Evolutionary conservation across 2,797 vertebrate genomes (phyloP).

Genomic region (Paguma larvata): DNA sequence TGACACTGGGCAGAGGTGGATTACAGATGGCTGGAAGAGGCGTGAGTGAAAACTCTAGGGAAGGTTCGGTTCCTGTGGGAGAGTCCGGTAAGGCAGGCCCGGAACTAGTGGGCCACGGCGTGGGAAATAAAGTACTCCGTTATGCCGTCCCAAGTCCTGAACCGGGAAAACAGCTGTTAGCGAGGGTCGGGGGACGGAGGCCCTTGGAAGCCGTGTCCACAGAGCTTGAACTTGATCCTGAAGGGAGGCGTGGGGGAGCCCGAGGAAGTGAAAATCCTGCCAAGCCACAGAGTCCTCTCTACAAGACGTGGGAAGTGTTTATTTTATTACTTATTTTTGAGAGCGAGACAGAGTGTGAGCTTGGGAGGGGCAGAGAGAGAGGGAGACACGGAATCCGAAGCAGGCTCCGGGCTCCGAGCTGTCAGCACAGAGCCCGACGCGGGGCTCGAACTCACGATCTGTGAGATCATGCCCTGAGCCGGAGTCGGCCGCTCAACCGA

Average conservation of each 20-base stretch:
- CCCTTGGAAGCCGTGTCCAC: neutral
- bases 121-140: neutral
- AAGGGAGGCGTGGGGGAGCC: neutral
- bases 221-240: constrained; percentile 23
- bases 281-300: neutral
- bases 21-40: neutral
- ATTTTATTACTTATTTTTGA: too few species aligned
- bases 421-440: too few species aligned
- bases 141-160: neutral
- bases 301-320: neutral
- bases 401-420: too few species aligned
- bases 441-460: too few species aligned
- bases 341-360: too few species aligned
- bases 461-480: too few species aligned
- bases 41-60: neutral
- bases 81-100: neutral
- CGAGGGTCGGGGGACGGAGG: neutral
- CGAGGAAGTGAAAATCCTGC: constrained; percentile 44
- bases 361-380: too few species aligned
- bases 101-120: neutral
- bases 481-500: too few species aligned
- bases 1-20: neutral
- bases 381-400: too few species aligned
- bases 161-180: neutral
- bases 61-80: neutral